A percentile compares a stretch with the other conserved stretches of the same genome.
phyloP scores from a whole-genome alignment of 2,797 vertebrate genomes.

The Dendrocincla fuliginosa region DNA sequence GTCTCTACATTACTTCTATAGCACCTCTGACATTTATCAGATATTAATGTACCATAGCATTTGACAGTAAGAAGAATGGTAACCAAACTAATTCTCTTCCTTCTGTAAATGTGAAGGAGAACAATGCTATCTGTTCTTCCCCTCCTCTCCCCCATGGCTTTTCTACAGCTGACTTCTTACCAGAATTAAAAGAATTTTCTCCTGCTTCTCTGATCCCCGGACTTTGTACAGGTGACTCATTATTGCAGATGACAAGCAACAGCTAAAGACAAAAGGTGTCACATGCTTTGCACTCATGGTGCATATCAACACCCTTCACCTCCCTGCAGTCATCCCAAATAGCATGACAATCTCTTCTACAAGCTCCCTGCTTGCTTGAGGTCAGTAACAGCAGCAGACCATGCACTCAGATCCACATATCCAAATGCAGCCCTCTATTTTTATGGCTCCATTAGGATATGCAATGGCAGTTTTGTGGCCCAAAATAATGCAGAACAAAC shows the following conservation, averaged over 20 bases:
- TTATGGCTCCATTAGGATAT: not conserved
- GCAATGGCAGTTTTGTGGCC: not conserved
- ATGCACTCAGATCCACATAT: not conserved
- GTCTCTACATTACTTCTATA: not conserved
- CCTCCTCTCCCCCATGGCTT: not conserved
- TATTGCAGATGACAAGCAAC: not conserved
- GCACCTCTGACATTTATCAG: not conserved
- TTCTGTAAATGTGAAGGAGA: not conserved
- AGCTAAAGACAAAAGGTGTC: not conserved
- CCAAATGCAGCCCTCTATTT: not conserved
- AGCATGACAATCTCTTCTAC: not conserved
- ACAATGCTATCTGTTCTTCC: not conserved
- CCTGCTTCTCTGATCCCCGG: not conserved
- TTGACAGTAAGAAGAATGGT: rapidly evolving
- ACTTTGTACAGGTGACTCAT: not conserved
- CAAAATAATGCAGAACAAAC: not conserved
- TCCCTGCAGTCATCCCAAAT: not conserved
- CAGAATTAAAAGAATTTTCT: not conserved
- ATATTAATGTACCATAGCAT: not conserved
- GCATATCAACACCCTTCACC: not conserved
- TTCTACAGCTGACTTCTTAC: not conserved
- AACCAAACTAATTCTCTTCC: not conserved
- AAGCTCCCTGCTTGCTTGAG: not conserved
- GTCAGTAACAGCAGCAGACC: not conserved
- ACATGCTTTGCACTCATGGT: not conserved